Conservation (phyloP, 2,113 vertebrate species). For the Neolamprologus longior region DNA sequence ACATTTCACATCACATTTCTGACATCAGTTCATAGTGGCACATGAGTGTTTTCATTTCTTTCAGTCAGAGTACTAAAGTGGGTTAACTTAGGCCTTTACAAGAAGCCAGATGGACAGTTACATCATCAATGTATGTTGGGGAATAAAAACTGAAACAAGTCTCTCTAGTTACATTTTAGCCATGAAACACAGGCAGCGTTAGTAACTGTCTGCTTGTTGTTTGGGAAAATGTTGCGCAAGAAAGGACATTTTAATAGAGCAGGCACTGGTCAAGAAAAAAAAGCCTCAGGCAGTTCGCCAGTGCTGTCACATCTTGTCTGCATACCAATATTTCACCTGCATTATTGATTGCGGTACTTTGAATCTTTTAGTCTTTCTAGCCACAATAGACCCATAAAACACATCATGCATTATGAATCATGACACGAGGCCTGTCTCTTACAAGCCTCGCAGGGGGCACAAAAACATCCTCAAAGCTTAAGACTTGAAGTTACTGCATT, state of each 20-base stretch:
- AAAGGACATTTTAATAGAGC: constrained; percentile 1
- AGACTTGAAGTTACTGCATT: not conserved
- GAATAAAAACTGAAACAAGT: not conserved
- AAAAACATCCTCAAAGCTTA: constrained; percentile 9
- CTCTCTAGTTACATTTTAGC: not conserved
- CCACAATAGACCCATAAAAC: constrained; percentile 18
- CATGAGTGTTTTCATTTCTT: not conserved
- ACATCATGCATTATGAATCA: constrained; percentile 49
- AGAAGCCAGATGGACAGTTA: constrained; percentile 32
- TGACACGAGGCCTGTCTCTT: constrained; percentile 1
- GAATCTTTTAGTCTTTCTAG: constrained; percentile 7
- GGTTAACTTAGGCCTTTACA: not conserved
- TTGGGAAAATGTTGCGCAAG: not conserved
- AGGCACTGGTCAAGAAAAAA: not conserved
- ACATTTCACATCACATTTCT: not conserved
- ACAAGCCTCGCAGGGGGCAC: constrained; percentile 1
- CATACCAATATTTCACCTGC: constrained; percentile 47
- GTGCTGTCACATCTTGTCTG: constrained; percentile 43
- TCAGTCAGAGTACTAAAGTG: constrained; percentile 13
- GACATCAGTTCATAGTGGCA: not conserved
- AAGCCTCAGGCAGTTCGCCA: not conserved
- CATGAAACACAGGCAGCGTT: not conserved
- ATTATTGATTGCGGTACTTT: constrained; percentile 56
- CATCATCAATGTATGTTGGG: constrained; percentile 19
- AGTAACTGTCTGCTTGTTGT: not conserved